Base-by-base conservation (phyloP, 1,140 invertebrate genomes). In the Cydia pomonella region DNA sequence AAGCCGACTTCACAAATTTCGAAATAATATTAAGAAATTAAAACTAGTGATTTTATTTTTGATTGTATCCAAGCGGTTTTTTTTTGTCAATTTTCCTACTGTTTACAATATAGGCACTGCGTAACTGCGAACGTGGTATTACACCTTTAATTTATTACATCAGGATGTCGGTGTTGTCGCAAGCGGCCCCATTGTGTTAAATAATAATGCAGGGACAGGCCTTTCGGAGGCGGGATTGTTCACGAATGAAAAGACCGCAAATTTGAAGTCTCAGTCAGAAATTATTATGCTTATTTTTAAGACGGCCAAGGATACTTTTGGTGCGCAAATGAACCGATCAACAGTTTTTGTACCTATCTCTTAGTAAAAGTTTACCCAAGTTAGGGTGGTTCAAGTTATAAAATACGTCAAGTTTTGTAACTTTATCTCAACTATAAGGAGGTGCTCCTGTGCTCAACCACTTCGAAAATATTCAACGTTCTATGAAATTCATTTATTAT, bases 61-160 rank as follows among this genome's bases (percentile, higher is more conserved):
- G 41, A 12, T 44, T 44, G 41, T 44, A 4, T 1, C 41, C 2
- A 13, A 12, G 12, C 41, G 16, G 12, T 16, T 44, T 3, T 50
- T 10, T 12, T 6, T 50, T 18, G 6, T 50, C 6, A 50, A 7
- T 18, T 18, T 50, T 18, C 64, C 64, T 69, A 69, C 64, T 69
- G 64, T 33, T 69, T 38, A 9, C 16, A 18, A 69, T 3, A 6
- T 69, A 18, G 16, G 16, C n/a, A 69, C 64, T 38, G 64, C 27
- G 63, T 29, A 33, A 29, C 27, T 29, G 64, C 64, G 18, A 41
- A 69, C 64, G 64, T 41, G 10, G 64, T 29, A 69, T 69, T 69
- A 69, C 27, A 69, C 33, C 64, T 69, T 69, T 41, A 69, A 69
- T 69, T 69, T 69, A 69, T 69, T 69, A 69, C 64, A 41, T 21